Evolutionary conservation across 2,113 vertebrate genomes (phyloP).

Genomic region (Megaceryle maxima): DNA sequence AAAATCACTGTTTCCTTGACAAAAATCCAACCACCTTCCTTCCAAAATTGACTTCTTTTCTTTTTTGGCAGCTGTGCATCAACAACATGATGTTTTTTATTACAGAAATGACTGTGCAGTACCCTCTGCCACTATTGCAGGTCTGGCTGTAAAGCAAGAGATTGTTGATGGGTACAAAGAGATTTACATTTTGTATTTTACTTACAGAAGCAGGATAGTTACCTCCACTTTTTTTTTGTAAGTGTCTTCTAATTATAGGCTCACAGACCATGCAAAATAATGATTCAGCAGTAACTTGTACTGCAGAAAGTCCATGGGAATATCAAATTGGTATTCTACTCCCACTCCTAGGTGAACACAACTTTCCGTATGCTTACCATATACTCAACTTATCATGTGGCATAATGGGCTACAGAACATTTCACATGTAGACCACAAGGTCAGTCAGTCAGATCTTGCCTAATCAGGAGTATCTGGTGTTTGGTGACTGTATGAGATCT

Average conservation of each 20-base stretch:
- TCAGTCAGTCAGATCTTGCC: background rate
- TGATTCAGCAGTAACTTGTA: background rate
- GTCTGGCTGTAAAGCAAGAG: background rate
- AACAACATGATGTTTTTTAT: background rate
- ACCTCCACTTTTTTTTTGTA: background rate
- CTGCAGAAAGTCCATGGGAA: background rate
- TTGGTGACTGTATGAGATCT: background rate
- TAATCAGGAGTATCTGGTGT: background rate
- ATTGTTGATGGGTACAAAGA: background rate
- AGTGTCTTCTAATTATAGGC: background rate
- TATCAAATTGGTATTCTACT: background rate
- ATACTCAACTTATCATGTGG: background rate
- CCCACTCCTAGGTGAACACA: background rate
- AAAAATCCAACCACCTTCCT: background rate
- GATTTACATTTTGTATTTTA: background rate
- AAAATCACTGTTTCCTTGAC: background rate
- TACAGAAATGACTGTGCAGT: background rate
- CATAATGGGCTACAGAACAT: background rate
- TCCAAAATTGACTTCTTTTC: background rate
- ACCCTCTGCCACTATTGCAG: background rate
- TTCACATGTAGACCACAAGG: background rate
- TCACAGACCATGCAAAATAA: background rate
- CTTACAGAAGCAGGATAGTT: background rate
- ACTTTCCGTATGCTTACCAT: background rate
- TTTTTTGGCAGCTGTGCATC: background rate